A percentile compares a stretch with the other conserved stretches of the same genome.
These are phyloP conservation scores for Australoheros scitulus DNA, from an alignment of 2,113 vertebrate species.

Conservation along the genomic window DNA sequence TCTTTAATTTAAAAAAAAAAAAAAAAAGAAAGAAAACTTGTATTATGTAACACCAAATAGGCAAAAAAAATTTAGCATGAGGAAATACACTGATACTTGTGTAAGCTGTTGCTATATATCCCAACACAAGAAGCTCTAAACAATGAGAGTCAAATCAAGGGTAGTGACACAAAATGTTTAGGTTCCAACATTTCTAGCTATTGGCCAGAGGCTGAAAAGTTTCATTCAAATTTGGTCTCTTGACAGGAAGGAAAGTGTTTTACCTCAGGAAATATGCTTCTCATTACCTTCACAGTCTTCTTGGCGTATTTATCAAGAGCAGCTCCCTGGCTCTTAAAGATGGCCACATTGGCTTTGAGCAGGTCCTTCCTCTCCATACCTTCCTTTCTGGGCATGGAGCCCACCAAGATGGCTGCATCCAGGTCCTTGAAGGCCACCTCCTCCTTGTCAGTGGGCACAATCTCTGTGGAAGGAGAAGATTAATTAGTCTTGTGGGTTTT, in stretches of 20 bases:
- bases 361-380: slow-evolving; percentile 99
- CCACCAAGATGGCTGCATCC: slow-evolving; percentile 93
- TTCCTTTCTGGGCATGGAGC: slow-evolving; percentile 96
- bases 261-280: background rate
- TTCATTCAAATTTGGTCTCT: background rate
- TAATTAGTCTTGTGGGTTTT: background rate
- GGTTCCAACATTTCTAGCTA: background rate
- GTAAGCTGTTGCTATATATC: background rate
- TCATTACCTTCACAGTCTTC: slow-evolving; percentile 93
- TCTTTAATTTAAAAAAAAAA: too few relatives aligned
- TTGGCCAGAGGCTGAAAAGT: background rate
- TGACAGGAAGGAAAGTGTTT: background rate
- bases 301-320: slow-evolving; percentile 95
- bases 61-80: background rate
- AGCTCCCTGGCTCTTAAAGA: slow-evolving; percentile 93
- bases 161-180: background rate
- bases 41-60: background rate
- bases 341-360: slow-evolving; percentile 95
- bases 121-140: background rate
- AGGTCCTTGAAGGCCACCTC: slow-evolving; percentile 94
- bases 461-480: slow-evolving; percentile 77
- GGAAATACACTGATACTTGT: rapidly evolving
- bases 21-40: rapidly evolving
- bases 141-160: background rate
- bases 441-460: slow-evolving; percentile 93